Conservation (phyloP, 1,140 invertebrate genomes). For the Branchinecta lynchi region DNA sequence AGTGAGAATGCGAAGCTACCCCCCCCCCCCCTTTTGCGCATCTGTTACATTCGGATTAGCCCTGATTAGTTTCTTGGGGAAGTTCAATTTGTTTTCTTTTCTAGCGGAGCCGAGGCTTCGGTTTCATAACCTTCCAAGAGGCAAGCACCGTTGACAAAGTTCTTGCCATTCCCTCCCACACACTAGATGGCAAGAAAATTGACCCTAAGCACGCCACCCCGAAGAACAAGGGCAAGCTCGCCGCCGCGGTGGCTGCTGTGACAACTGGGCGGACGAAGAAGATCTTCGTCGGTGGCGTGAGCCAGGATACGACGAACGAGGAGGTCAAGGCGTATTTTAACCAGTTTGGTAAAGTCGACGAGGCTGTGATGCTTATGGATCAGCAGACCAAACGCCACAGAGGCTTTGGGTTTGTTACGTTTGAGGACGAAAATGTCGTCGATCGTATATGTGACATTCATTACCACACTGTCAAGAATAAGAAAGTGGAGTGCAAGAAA, state of each 20-base stretch:
- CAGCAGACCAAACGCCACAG: conserved; percentile 79
- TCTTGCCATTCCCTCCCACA: conserved; percentile 72
- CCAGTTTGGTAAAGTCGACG: conserved; percentile 75
- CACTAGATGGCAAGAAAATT: conserved; percentile 84
- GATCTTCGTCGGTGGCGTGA: conserved; percentile 79
- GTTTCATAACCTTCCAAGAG: conserved; percentile 82
- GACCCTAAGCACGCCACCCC: conserved; percentile 82
- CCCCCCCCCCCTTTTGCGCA: no score
- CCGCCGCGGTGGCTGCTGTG: conserved; percentile 15
- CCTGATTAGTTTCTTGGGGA: no score
- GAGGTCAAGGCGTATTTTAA: conserved; percentile 81
- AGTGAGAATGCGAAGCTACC: no score
- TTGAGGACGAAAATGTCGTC: conserved; percentile 74
- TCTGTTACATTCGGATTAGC: no score
- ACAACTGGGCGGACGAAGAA: conserved; percentile 58
- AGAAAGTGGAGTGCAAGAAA: conserved; percentile 84
- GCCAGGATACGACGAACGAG: conserved; percentile 74
- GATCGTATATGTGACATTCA: conserved; percentile 81
- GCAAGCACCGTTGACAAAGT: conserved; percentile 75
- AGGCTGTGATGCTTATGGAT: conserved; percentile 87
- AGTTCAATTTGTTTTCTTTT: conserved; percentile 29
- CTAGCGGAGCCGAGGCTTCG: conserved; percentile 80
- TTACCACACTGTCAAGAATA: conserved; percentile 83
- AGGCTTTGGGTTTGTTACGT: conserved; percentile 81
- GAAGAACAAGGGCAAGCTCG: conserved; percentile 58